Percentiles rank a stretch among this genome's conserved stretches.
These are phyloP conservation scores for Phalera bucephala DNA, from an alignment of 2,888 invertebrate species.

Conservation along the genomic window DNA sequence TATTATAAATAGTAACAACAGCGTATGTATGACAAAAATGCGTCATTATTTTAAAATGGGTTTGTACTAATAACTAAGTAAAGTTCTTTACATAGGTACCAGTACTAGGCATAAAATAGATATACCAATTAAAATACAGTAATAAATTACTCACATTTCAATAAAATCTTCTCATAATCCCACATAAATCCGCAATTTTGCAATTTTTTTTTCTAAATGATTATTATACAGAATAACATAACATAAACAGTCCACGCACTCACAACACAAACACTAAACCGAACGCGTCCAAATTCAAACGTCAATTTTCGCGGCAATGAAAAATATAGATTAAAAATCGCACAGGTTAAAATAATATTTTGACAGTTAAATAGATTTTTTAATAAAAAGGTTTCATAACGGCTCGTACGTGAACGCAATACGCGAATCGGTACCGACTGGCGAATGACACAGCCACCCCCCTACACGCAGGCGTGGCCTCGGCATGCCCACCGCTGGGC, in stretches of 20 bases:
- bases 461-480: slow-evolving; percentile 54
- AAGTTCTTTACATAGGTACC: too few species aligned
- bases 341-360: slow-evolving; percentile 12
- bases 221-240: slow-evolving; percentile 11
- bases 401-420: slow-evolving; percentile 50
- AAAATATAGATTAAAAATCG: slow-evolving; percentile 11
- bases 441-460: slow-evolving; percentile 60
- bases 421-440: slow-evolving; percentile 67
- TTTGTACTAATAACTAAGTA: too few species aligned
- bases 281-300: slow-evolving; percentile 24
- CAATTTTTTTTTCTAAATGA: slow-evolving; percentile 4
- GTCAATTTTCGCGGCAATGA: slow-evolving; percentile 9
- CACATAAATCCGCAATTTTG: slow-evolving; percentile 29
- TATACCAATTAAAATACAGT: too few species aligned
- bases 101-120: too few species aligned
- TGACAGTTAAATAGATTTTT: slow-evolving; percentile 33
- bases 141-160: slow-evolving; percentile 23
- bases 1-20: too few species aligned
- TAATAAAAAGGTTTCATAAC: slow-evolving; percentile 27
- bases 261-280: slow-evolving; percentile 29
- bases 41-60: too few species aligned
- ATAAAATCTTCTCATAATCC: slow-evolving; percentile 22
- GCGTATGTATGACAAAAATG: too few species aligned
- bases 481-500: slow-evolving; percentile 43
- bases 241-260: slow-evolving; percentile 25